A percentile compares a stretch with the other conserved stretches of the same genome.
Conservation (phyloP, 1,140 invertebrate genomes). For the Linepithema humile region DNA sequence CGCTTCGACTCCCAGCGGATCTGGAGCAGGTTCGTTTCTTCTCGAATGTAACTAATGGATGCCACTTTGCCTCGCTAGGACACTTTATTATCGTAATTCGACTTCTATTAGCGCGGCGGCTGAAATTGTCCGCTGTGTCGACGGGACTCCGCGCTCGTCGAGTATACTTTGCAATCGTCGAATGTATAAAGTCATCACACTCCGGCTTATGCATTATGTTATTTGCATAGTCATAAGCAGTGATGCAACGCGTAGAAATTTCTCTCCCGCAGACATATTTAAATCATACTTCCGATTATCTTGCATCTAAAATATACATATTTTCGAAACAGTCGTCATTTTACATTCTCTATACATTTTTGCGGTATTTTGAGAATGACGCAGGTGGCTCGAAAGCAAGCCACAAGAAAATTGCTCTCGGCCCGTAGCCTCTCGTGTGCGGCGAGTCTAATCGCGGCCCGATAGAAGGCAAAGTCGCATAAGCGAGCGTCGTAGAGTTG, state of each 20-base stretch:
- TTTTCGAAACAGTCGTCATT: neutral
- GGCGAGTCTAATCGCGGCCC: conserved; percentile 70
- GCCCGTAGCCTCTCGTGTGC: conserved; percentile 44
- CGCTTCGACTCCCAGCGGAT: conserved; percentile 57
- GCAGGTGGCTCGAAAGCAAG: neutral
- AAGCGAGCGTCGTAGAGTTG: conserved; percentile 58
- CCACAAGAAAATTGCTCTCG: conserved; percentile 9
- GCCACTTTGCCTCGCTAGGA: conserved; percentile 72
- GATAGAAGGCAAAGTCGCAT: conserved; percentile 67
- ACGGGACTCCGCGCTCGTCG: conserved; percentile 3
- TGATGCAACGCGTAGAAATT: neutral
- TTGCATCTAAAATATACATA: neutral
- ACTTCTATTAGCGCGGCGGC: conserved; percentile 69
- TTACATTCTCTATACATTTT: neutral
- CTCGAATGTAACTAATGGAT: conserved; percentile 78
- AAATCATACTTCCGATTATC: neutral
- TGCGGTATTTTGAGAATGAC: neutral
- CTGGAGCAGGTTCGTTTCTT: conserved; percentile 76
- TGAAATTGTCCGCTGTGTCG: conserved; percentile 46
- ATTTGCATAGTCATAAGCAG: neutral
- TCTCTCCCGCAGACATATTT: neutral
- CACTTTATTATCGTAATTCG: conserved; percentile 81
- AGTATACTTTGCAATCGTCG: neutral
- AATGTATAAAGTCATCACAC: neutral
- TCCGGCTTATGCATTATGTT: conserved; percentile 3